Percentiles rank a stretch among this genome's conserved stretches.
These are phyloP conservation scores for Paramormyrops kingsleyae DNA, from an alignment of 2,113 vertebrate genomes.

Conservation along the genomic window DNA sequence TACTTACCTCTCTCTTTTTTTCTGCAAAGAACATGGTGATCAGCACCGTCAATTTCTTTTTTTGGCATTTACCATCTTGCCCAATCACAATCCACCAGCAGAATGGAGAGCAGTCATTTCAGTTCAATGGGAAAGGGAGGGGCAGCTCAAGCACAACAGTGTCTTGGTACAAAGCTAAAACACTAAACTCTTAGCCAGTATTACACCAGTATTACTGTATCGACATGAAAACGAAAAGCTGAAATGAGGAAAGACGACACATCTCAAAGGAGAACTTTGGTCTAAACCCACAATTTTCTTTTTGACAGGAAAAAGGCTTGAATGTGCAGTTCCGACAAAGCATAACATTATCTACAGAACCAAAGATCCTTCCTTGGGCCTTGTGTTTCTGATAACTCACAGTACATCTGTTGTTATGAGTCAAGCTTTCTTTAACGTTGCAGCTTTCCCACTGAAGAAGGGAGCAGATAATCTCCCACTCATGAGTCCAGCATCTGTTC, in stretches of 20 bases:
- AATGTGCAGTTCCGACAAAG: not conserved
- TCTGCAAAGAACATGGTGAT: not conserved
- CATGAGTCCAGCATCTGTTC: not conserved
- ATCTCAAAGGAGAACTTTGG: conserved; percentile 15
- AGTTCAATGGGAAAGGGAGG: not conserved
- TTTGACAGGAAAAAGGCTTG: not conserved
- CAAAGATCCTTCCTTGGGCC: not conserved
- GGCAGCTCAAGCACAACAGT: conserved; percentile 25
- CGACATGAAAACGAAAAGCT: conserved; percentile 7
- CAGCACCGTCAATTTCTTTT: not conserved
- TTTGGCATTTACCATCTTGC: not conserved
- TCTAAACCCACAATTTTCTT: not conserved
- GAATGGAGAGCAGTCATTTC: not conserved
- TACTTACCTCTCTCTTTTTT: not conserved
- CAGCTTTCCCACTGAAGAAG: not conserved
- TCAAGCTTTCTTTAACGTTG: not conserved
- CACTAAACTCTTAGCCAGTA: not conserved
- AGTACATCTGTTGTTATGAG: not conserved
- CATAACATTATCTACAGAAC: not conserved
- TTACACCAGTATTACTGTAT: not conserved
- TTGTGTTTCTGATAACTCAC: not conserved
- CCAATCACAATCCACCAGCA: conserved; percentile 12
- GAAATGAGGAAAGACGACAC: not conserved
- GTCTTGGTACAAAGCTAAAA: not conserved
- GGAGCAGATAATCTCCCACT: not conserved